Conservation (phyloP, 2,113 vertebrate species). For the Gnathonemus longibarbis region DNA sequence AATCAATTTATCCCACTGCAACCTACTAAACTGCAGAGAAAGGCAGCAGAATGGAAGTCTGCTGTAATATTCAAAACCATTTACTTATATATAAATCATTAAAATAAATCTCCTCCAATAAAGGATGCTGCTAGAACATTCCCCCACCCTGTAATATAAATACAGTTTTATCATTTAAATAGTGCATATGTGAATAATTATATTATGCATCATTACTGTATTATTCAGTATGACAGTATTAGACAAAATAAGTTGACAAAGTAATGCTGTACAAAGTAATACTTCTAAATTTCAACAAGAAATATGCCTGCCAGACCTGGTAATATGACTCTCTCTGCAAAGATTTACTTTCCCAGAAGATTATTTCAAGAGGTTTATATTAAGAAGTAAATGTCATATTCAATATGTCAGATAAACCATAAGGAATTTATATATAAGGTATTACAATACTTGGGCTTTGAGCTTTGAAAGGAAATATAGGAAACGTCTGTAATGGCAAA, state of each 20-base stretch:
- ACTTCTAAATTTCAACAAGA: constrained; percentile 8
- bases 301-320: background rate
- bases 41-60: background rate
- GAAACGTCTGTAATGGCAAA: background rate
- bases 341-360: constrained; percentile 9
- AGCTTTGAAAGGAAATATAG: constrained; percentile 7
- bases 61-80: constrained; percentile 1
- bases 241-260: constrained; percentile 1
- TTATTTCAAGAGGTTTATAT: constrained; percentile 15
- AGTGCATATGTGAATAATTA: background rate
- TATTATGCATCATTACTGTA: background rate
- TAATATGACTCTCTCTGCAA: constrained; percentile 7
- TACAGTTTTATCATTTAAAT: background rate
- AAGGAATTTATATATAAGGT: constrained; percentile 7
- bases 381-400: constrained; percentile 10
- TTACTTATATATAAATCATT: background rate
- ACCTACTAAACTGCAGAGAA: background rate
- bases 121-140: background rate
- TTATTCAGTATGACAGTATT: background rate
- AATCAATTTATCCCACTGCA: background rate
- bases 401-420: background rate
- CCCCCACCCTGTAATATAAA: background rate
- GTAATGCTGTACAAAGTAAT: background rate
- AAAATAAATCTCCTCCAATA: background rate
- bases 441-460: constrained; percentile 1